Evolutionary conservation across 1,140 invertebrate genomes (phyloP).

Genomic region (Liolophura sinensis): DNA sequence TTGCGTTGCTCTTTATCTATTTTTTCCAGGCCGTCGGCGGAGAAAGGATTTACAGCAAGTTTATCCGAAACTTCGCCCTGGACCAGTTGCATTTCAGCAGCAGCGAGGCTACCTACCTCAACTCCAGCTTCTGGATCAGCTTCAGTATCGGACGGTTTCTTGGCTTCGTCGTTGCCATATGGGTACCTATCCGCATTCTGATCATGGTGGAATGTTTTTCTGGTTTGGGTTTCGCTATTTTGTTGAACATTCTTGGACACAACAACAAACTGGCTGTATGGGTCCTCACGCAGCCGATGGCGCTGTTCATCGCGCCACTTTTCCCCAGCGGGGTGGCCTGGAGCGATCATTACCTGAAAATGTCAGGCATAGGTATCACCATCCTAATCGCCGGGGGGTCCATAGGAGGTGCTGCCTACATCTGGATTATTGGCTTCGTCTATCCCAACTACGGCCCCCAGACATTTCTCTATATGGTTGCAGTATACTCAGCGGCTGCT

Average conservation of each 20-base stretch:
- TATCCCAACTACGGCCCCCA: conserved; percentile 14
- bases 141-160: conserved; percentile 15
- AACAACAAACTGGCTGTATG: conserved; percentile 9
- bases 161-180: conserved; percentile 12
- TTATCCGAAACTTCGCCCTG: conserved; percentile 20
- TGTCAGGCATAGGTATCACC: conserved; percentile 13
- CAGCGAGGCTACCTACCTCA: conserved; percentile 16
- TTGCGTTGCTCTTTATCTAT: conserved; percentile 17
- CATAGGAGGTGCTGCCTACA: conserved; percentile 11
- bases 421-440: conserved; percentile 13
- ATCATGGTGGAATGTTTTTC: conserved; percentile 9
- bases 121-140: conserved; percentile 17
- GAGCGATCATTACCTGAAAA: conserved; percentile 15
- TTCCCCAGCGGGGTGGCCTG: conserved; percentile 16
- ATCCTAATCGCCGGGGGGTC: conserved; percentile 10
- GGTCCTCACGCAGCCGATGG: conserved; percentile 10
- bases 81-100: conserved; percentile 14
- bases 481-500: conserved; percentile 14
- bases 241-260: conserved; percentile 11
- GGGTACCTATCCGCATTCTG: conserved; percentile 9
- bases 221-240: conserved; percentile 9
- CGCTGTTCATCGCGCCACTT: conserved; percentile 15
- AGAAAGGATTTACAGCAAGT: conserved; percentile 30
- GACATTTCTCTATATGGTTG: conserved; percentile 11
- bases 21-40: conserved; percentile 23